These are phyloP conservation scores for Dendrolimus pini DNA, from an alignment of 2,888 invertebrate species.

Conservation along the genomic window DNA sequence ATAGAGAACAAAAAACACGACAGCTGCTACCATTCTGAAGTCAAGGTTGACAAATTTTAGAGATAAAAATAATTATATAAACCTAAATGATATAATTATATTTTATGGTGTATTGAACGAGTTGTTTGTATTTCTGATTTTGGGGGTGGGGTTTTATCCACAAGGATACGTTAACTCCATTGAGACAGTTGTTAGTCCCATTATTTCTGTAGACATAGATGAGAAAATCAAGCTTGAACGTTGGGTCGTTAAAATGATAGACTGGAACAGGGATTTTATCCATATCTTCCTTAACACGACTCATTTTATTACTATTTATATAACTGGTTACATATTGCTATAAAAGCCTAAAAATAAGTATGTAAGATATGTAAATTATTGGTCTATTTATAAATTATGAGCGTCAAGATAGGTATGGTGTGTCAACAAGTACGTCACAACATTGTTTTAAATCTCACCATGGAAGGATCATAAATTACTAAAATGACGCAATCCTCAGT, in stretches of 20 bases:
- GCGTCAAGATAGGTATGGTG: neutral
- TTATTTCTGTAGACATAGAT: too few relatives aligned
- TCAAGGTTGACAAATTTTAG: constrained; percentile 21
- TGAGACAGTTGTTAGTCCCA: too few relatives aligned
- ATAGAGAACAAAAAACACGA: constrained; percentile 12
- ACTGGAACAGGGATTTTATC: too few relatives aligned
- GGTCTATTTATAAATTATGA: neutral
- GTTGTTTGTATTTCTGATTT: too few relatives aligned
- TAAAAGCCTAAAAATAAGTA: too few relatives aligned
- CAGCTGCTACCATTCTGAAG: constrained; percentile 13
- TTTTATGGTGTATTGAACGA: neutral
- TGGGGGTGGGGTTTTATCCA: too few relatives aligned
- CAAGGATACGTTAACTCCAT: too few relatives aligned
- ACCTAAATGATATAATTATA: neutral
- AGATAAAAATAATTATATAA: constrained; percentile 6
- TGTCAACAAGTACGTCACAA: constrained; percentile 1
- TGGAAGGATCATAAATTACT: constrained; percentile 18
- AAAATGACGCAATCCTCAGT: constrained; percentile 29
- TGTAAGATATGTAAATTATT: neutral
- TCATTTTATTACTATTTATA: too few relatives aligned
- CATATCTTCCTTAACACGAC: too few relatives aligned
- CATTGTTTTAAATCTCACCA: constrained; percentile 5
- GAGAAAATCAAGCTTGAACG: too few relatives aligned
- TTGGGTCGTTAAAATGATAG: too few relatives aligned
- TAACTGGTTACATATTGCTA: too few relatives aligned